Base-by-base conservation (phyloP, 2,888 invertebrate genomes). In the Pollenia labialis region DNA sequence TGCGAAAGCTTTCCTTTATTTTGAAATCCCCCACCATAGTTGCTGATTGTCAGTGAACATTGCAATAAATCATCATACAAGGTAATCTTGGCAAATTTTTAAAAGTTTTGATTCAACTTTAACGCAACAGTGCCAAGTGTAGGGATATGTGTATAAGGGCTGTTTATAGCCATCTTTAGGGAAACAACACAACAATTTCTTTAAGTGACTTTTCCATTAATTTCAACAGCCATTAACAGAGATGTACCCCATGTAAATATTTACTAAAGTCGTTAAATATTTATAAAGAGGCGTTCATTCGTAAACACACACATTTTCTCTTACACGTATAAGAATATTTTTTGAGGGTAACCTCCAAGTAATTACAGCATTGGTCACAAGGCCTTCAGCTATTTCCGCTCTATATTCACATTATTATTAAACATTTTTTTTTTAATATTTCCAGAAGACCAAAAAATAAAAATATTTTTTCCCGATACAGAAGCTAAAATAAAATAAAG, bases 341-440 rank as follows among this genome's bases (percentile, higher is more conserved):
- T 50, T 64, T 50, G 44, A 81, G 72, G 83, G 80, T 79, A 87
- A 84, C 76, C 62, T 74, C 46, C 81, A 64, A 85, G 81, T 88
- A 84, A 83, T 85, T 85, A 83, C 80, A 81, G 83, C 87, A 86
- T 87, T 88, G 83, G 77, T 79, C 85, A 52, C 76, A 81, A 69
- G 75, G 76, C 80, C 85, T 68, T 44, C 8, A 81, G 88, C 84
- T 75, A 87, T 88, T 88, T 88, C 87, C 88, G 88, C 87, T 84
- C 88, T 87, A 87, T 85, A 88, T 88, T 88, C 88, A 77, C 74
- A 60, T 80, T 74, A 16, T 68, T 66, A 42, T 56, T 50, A 23
- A 32, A 32, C 4, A 23, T 69, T 46, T 62, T 52, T 62, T 52
- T 32, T 72, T 76, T 56, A 44, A 18, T 74, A 12, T 71, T 32